phyloP scores from a whole-genome alignment of 2,113 vertebrate species.

The Deroptyus accipitrinus region DNA sequence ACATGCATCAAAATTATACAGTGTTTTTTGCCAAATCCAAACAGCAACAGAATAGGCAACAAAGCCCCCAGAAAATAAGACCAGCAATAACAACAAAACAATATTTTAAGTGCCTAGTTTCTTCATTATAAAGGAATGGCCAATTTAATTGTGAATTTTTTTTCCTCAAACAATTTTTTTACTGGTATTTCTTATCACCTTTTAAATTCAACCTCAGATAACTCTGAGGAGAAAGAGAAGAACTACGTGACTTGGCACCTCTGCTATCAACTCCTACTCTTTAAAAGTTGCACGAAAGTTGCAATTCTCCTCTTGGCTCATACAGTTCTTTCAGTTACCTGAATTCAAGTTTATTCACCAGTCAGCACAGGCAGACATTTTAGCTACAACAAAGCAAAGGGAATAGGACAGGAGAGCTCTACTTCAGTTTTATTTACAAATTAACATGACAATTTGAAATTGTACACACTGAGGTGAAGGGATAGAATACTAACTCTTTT shows the following conservation, averaged over 20 bases:
- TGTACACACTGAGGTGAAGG: rapidly evolving
- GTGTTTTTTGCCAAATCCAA: not conserved
- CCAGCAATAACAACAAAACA: not conserved
- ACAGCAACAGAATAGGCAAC: not conserved
- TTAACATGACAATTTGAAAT: not conserved
- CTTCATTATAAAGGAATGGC: not conserved
- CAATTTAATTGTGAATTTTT: not conserved
- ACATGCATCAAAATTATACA: not conserved
- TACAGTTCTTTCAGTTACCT: not conserved
- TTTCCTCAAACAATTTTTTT: not conserved
- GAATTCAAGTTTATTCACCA: not conserved
- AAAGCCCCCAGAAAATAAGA: not conserved
- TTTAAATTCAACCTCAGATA: not conserved
- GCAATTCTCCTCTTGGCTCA: not conserved
- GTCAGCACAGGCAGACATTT: not conserved
- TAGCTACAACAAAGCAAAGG: not conserved
- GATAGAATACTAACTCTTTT: not conserved
- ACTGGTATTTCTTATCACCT: not conserved
- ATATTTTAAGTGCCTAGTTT: not conserved
- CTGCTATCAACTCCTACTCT: not conserved
- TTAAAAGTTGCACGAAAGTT: not conserved
- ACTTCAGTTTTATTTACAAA: not conserved
- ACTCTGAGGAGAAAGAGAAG: not conserved
- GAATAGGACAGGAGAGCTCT: not conserved
- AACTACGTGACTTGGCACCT: not conserved